phyloP scores from a whole-genome alignment of 2,797 vertebrate genomes.

The Kryptolebias ocellatus region DNA sequence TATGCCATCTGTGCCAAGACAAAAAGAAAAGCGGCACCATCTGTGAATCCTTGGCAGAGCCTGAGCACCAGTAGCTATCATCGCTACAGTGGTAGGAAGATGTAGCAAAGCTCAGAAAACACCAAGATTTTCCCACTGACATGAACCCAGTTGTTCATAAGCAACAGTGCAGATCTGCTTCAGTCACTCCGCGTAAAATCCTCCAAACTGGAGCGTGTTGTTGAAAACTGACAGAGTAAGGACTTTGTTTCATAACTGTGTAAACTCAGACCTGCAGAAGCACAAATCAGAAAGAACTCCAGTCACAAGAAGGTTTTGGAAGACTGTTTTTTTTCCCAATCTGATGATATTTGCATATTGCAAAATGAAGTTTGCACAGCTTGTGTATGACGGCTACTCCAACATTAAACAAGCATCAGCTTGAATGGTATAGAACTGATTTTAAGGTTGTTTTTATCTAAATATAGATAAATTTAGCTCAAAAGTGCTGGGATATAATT shows the following conservation, averaged over 20 bases:
- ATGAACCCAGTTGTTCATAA: background rate
- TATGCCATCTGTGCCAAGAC: conserved; percentile 51
- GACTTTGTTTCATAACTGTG: too few relatives aligned
- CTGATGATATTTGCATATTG: too few relatives aligned
- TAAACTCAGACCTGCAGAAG: too few relatives aligned
- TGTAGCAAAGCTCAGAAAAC: background rate
- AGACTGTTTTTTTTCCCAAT: too few relatives aligned
- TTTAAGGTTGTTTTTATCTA: background rate
- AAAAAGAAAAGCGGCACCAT: conserved; percentile 58
- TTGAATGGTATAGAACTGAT: too few relatives aligned
- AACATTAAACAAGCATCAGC: too few relatives aligned
- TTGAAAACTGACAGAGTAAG: background rate
- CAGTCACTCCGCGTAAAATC: background rate
- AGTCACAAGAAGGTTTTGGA: too few relatives aligned
- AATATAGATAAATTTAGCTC: background rate
- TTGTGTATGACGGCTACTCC: too few relatives aligned
- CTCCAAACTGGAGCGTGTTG: background rate
- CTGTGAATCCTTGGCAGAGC: conserved; percentile 51
- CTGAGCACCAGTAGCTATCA: conserved; percentile 14
- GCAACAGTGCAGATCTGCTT: background rate
- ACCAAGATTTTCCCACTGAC: conserved; percentile 4
- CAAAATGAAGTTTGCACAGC: too few relatives aligned
- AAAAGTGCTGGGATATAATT: background rate
- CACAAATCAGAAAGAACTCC: too few relatives aligned
- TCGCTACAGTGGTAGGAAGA: conserved; percentile 26